Base-by-base conservation (phyloP, 1,140 invertebrate species). In the Laupala kohalensis region DNA sequence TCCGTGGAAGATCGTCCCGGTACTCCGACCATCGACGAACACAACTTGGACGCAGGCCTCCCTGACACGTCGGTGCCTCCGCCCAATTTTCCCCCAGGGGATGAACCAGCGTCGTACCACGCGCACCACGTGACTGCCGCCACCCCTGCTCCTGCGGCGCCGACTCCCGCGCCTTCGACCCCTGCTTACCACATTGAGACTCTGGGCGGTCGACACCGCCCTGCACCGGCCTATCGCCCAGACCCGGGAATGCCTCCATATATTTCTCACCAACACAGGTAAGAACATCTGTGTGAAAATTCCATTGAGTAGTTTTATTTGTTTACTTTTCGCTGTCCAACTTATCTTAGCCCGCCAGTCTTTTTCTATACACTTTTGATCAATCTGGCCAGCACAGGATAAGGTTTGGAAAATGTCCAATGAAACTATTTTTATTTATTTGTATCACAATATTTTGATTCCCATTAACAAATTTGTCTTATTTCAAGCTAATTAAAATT, bases 21-120 rank as follows among this genome's bases (percentile, higher is more conserved):
- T 29, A 90, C 89, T 19, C 89, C 89, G 3, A 90, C 88, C 13
- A 85, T 90, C 71, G 87, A 89, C 78, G 86, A 88, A 78, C 64
- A 67, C 26, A 74, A 53, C 27, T 62, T 70, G 13, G 73, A 74
- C 13, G 19, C 67, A 24, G 15, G 27, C 26, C 68, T 76, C 25
- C 74, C 73, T 4, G 73, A 74, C 67, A 76, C 75, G 3, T 75
- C 72, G 6, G 65, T 75, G 25, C 75, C 74, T 5, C 75, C 75
- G 19, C 74, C 73, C 25, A 71, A 74, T 71, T 67, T 72, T 23
- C 70, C 70, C 6, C 70, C 70, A 12, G 70, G 70, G 5, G 70
- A 71, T 29, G 64, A 64, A 25, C 37, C 70, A 29, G 25, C 63
- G 25, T 28, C 28, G 15, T 68, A 27, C 67, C 67, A 68, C 19